Conservation (phyloP, 2,113 vertebrate genomes). For the Struthidea cinerea region DNA sequence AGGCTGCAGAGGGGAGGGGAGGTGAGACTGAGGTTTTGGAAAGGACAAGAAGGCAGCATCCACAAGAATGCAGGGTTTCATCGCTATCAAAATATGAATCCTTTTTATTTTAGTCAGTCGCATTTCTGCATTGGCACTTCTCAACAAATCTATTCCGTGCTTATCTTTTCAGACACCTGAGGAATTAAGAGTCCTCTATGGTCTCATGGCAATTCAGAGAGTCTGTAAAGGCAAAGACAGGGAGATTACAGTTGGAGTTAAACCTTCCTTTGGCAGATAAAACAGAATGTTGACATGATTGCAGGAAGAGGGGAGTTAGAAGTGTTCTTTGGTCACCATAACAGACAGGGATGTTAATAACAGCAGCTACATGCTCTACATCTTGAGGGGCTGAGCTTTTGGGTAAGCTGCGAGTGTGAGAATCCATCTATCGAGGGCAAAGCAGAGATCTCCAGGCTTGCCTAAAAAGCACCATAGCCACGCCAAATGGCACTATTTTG, state of each 20-base stretch:
- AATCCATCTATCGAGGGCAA: background rate
- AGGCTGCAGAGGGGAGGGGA: background rate
- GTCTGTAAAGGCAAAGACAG: background rate
- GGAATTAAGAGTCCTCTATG: background rate
- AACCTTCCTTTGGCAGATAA: background rate
- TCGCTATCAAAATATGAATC: background rate
- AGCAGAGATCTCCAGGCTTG: background rate
- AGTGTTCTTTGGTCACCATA: background rate
- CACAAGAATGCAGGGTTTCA: background rate
- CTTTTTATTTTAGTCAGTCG: background rate
- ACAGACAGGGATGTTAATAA: background rate
- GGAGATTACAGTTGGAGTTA: background rate
- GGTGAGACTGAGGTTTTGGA: background rate
- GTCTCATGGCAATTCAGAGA: background rate
- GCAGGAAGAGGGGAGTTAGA: background rate
- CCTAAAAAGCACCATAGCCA: background rate
- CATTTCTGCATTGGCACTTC: background rate
- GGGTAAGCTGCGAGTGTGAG: rapidly evolving
- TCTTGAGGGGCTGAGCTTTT: background rate
- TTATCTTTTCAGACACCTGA: background rate
- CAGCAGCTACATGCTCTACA: background rate
- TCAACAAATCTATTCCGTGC: background rate
- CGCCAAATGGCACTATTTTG: background rate
- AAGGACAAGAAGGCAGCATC: background rate
- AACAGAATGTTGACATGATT: background rate